Evolutionary conservation across 2,797 vertebrate species (phyloP).

Genomic region (Rhodeus uyekii): DNA sequence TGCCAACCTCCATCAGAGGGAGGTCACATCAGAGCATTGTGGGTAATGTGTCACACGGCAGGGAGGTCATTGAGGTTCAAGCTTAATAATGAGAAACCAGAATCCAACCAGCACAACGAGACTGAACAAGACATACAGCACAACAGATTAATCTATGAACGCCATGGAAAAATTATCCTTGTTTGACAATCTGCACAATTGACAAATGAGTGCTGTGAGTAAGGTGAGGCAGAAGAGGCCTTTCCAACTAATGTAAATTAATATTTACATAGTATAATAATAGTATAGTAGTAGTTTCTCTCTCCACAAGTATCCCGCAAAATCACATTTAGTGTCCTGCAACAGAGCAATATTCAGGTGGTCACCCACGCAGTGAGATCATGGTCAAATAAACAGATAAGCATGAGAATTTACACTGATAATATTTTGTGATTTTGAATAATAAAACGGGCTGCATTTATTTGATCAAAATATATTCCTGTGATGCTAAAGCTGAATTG

Average conservation of each 20-base stretch:
- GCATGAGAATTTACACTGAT: background rate
- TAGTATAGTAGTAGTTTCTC: background rate
- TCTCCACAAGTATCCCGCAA: background rate
- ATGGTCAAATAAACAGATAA: background rate
- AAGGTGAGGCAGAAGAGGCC: background rate
- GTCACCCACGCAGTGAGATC: background rate
- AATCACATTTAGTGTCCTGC: background rate
- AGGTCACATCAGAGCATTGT: slow-evolving; percentile 43
- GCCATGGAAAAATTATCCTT: background rate
- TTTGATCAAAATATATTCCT: background rate
- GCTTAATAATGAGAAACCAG: slow-evolving; percentile 43
- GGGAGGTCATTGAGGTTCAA: slow-evolving; percentile 40
- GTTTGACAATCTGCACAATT: background rate
- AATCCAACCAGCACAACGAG: slow-evolving; percentile 27
- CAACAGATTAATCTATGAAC: slow-evolving; percentile 11
- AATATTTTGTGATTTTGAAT: background rate
- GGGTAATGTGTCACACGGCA: slow-evolving; percentile 37
- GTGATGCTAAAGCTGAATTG: too few species aligned
- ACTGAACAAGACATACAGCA: slow-evolving; percentile 18
- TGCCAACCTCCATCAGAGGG: slow-evolving; percentile 41
- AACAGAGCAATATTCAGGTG: background rate
- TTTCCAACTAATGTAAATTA: background rate
- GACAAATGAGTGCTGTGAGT: background rate
- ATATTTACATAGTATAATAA: background rate
- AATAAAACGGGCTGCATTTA: too few species aligned